Conservation (phyloP, 2,888 invertebrate species). For the Sicus ferrugineus region DNA sequence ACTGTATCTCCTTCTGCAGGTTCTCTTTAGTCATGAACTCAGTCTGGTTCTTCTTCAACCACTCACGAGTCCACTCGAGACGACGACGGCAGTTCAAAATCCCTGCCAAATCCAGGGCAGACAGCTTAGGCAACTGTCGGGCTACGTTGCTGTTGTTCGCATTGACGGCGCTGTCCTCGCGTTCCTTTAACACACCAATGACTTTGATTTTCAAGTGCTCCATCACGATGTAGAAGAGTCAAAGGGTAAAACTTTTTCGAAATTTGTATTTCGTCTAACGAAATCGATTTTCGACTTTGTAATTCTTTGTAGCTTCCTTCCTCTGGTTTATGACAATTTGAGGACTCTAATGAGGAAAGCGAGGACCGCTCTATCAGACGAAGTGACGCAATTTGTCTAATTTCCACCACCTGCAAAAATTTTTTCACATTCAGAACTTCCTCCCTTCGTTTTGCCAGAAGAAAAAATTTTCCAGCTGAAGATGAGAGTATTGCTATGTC, state of each 20-base stretch:
- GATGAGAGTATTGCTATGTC: constrained; percentile 17
- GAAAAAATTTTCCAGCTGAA: constrained; percentile 21
- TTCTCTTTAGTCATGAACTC: constrained; percentile 61
- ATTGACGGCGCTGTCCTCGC: constrained; percentile 51
- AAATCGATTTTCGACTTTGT: constrained; percentile 30
- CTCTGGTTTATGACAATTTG: not conserved
- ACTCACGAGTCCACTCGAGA: constrained; percentile 61
- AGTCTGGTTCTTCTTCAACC: constrained; percentile 60
- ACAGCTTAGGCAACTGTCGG: constrained; percentile 49
- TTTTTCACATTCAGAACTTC: not conserved
- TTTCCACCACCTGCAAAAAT: not conserved
- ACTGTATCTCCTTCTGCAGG: constrained; percentile 57
- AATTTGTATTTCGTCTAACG: constrained; percentile 18
- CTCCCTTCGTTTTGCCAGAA: not conserved
- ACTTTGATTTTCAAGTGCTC: constrained; percentile 60
- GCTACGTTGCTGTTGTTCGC: constrained; percentile 29
- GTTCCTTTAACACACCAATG: constrained; percentile 60
- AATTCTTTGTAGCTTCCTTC: not conserved
- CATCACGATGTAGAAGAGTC: constrained; percentile 44
- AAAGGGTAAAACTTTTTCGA: constrained; percentile 6
- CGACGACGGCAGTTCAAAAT: constrained; percentile 58
- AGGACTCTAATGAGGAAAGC: not conserved
- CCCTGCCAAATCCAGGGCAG: constrained; percentile 57
- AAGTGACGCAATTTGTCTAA: not conserved
- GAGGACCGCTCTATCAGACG: too few species aligned